These are phyloP conservation scores for Coryphaenoides rupestris DNA, from an alignment of 2,113 vertebrate species.

Conservation along the genomic window DNA sequence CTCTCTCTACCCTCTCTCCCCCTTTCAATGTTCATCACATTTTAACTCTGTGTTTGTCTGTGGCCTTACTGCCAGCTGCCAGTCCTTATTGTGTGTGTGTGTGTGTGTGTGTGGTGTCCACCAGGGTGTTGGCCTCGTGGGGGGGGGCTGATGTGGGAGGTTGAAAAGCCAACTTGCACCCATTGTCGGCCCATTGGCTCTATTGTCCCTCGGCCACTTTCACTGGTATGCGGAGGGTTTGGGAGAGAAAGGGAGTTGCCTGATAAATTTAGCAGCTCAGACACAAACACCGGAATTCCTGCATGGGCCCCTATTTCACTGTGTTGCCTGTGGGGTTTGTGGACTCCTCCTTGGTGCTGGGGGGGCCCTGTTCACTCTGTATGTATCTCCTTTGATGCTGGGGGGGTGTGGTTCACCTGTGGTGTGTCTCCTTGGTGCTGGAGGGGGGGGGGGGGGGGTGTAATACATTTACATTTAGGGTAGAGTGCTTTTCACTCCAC, in stretches of 20 bases:
- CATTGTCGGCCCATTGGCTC: slow-evolving; percentile 37
- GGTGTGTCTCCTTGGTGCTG: no score
- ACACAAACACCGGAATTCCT: slow-evolving; percentile 77
- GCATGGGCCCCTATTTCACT: slow-evolving; percentile 45
- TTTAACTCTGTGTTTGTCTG: slow-evolving; percentile 8
- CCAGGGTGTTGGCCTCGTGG: slow-evolving; percentile 12
- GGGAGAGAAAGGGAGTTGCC: slow-evolving; percentile 46
- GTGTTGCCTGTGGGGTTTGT: slow-evolving; percentile 36
- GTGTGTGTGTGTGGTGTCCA: slow-evolving; percentile 1
- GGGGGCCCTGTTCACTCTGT: no score
- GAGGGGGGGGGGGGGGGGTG: no score
- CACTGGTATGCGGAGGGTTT: slow-evolving; percentile 51
- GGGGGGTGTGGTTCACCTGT: no score
- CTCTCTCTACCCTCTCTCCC: no score
- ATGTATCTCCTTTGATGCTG: no score
- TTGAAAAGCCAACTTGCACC: slow-evolving; percentile 22
- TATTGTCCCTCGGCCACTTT: slow-evolving; percentile 62
- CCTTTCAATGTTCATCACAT: no score
- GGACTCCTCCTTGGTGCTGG: background rate
- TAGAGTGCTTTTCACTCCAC: no score
- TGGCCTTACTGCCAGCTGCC: background rate
- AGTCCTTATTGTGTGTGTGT: background rate
- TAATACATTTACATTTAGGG: no score
- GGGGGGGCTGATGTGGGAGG: no score
- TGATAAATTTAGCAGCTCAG: slow-evolving; percentile 57